These are phyloP conservation scores for Hippocampus abdominalis DNA, from an alignment of 2,113 vertebrate genomes.

Conservation along the genomic window DNA sequence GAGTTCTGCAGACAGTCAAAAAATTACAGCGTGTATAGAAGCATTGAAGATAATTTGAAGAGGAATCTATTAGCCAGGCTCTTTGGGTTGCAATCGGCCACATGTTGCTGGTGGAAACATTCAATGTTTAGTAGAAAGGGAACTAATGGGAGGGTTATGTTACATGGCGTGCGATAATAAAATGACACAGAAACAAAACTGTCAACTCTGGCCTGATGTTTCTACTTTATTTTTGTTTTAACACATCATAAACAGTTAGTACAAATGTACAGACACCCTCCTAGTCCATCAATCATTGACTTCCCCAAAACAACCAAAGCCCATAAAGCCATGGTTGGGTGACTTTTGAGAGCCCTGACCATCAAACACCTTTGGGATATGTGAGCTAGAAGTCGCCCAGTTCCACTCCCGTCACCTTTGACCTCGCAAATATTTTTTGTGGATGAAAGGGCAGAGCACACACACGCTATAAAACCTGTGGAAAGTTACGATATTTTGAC, in stretches of 20 bases:
- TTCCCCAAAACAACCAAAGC: not conserved
- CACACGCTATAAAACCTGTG: no score
- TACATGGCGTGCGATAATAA: not conserved
- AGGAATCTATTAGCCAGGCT: constrained; percentile 34
- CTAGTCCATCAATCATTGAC: not conserved
- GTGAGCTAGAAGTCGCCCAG: not conserved
- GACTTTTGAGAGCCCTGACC: not conserved
- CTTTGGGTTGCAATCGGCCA: constrained; percentile 29
- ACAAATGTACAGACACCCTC: not conserved
- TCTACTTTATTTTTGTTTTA: not conserved
- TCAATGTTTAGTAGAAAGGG: constrained; percentile 38
- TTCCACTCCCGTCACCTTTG: not conserved
- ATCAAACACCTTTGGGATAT: not conserved
- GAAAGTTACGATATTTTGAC: not conserved
- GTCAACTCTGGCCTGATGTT: not conserved
- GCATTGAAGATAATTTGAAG: constrained; percentile 36
- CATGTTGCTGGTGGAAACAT: constrained; percentile 26
- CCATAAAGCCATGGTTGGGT: not conserved
- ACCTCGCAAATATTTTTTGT: not conserved
- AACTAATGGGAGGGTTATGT: constrained; percentile 1
- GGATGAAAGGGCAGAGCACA: not conserved
- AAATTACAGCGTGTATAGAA: constrained; percentile 34
- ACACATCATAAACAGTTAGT: not conserved
- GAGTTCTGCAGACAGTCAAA: constrained; percentile 31
- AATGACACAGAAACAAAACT: not conserved